A percentile compares a stretch with the other conserved stretches of the same genome.
Conservation (phyloP, 2,888 invertebrate species). For the Exephanes ischioxanthus region DNA sequence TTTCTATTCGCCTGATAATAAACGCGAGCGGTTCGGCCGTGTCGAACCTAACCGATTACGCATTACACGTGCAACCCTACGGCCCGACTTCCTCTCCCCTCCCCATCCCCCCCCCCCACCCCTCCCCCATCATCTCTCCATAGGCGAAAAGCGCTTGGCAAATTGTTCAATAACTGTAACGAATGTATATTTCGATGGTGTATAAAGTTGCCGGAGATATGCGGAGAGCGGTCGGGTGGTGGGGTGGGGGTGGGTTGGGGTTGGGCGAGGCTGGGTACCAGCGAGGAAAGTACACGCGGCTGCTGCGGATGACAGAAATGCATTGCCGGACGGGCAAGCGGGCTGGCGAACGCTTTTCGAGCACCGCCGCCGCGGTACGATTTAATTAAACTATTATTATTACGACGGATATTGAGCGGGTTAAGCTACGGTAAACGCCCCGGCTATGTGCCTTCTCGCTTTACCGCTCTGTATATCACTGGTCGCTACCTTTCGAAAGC, state of each 20-base stretch:
- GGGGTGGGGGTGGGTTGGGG: not conserved
- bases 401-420: conserved; percentile 74
- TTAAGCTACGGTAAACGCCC: conserved; percentile 15
- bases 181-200: conserved; percentile 78
- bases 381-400: conserved; percentile 82
- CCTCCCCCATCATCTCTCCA: not conserved
- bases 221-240: conserved; percentile 61
- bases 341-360: conserved; percentile 20
- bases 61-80: conserved; percentile 76
- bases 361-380: conserved; percentile 66
- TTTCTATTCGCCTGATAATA: conserved; percentile 67
- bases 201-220: conserved; percentile 79
- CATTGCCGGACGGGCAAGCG: conserved; percentile 70
- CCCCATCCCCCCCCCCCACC: not conserved
- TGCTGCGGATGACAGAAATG: conserved; percentile 78
- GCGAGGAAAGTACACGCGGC: conserved; percentile 69
- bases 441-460: conserved; percentile 41
- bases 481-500: conserved; percentile 23
- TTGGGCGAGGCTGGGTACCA: not conserved
- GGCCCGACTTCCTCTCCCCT: not conserved
- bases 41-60: conserved; percentile 71
- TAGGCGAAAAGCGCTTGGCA: conserved; percentile 69
- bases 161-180: conserved; percentile 80
- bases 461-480: conserved; percentile 11
- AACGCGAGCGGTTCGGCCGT: conserved; percentile 52